Conservation (phyloP, 2,888 invertebrate genomes). For the Lepetodrilus schrolli region DNA sequence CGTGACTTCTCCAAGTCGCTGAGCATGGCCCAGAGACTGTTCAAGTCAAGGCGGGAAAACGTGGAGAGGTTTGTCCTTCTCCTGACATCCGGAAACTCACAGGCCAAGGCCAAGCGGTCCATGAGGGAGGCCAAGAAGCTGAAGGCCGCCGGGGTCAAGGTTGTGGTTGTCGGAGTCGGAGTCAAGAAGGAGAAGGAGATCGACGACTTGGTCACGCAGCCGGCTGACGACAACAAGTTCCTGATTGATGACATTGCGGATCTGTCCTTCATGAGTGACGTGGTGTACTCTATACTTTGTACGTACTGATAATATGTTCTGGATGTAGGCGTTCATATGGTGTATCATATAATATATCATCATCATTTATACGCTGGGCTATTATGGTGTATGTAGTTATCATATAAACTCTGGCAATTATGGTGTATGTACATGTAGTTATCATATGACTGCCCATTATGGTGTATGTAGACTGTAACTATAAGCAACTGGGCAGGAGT, state of each 20-base stretch:
- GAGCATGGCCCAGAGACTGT: conserved; percentile 42
- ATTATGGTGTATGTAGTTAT: too few species aligned
- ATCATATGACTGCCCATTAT: too few species aligned
- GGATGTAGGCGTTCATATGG: too few species aligned
- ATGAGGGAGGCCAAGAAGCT: conserved; percentile 48
- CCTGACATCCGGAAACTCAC: conserved; percentile 54
- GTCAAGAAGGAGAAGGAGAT: conserved; percentile 42
- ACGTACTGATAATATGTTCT: too few species aligned
- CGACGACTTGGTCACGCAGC: conserved; percentile 45
- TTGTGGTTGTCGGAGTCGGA: conserved; percentile 51
- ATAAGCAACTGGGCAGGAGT: too few species aligned
- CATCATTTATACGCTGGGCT: too few species aligned
- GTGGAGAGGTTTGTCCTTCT: conserved; percentile 53
- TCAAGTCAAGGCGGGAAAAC: conserved; percentile 47
- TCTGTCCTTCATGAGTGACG: conserved; percentile 47
- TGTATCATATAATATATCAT: too few species aligned
- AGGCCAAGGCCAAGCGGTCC: conserved; percentile 45
- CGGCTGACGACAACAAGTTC: conserved; percentile 49
- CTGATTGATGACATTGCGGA: conserved; percentile 41
- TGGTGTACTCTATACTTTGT: conserved; percentile 55
- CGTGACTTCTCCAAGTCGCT: conserved; percentile 33
- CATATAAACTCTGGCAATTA: too few species aligned
- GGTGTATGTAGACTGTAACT: too few species aligned
- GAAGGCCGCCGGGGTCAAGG: conserved; percentile 45
- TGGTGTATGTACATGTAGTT: too few species aligned